phyloP scores from a whole-genome alignment of 2,113 vertebrate genomes.

The Tetraodon nigroviridis region DNA sequence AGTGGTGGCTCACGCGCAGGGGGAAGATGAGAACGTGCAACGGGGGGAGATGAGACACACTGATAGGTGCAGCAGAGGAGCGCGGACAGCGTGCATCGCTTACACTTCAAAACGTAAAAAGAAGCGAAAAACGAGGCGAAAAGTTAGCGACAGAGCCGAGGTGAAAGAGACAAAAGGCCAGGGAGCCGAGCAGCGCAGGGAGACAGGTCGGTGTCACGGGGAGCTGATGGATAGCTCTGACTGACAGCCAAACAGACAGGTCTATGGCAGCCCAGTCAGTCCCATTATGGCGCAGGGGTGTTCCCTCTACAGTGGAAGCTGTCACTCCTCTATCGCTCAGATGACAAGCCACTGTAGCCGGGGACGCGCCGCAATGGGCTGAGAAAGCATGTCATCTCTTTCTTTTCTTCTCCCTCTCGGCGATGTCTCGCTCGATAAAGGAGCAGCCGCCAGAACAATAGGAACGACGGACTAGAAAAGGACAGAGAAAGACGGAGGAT shows the following conservation, averaged over 20 bases:
- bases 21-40: constrained; percentile 13
- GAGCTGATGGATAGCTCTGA: constrained; percentile 63
- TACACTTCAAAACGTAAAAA: too few species aligned
- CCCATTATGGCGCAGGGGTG: constrained; percentile 72
- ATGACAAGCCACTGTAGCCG: constrained; percentile 73
- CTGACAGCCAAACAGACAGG: constrained; percentile 69
- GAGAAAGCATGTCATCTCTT: constrained; percentile 81
- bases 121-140: not conserved
- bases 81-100: constrained; percentile 5
- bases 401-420: constrained; percentile 68
- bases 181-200: constrained; percentile 10
- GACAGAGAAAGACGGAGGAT: constrained; percentile 68
- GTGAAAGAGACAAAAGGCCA: not conserved
- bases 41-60: constrained; percentile 9
- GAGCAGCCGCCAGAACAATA: constrained; percentile 76
- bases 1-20: constrained; percentile 10
- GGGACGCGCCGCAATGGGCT: constrained; percentile 70
- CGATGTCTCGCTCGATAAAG: constrained; percentile 78
- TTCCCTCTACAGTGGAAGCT: constrained; percentile 74
- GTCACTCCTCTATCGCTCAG: constrained; percentile 71
- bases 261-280: constrained; percentile 69
- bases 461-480: constrained; percentile 73
- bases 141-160: not conserved
- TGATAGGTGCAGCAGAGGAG: constrained; percentile 11
- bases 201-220: constrained; percentile 57